Conservation (phyloP, 2,797 vertebrate species). For the Selene dorsalis region DNA sequence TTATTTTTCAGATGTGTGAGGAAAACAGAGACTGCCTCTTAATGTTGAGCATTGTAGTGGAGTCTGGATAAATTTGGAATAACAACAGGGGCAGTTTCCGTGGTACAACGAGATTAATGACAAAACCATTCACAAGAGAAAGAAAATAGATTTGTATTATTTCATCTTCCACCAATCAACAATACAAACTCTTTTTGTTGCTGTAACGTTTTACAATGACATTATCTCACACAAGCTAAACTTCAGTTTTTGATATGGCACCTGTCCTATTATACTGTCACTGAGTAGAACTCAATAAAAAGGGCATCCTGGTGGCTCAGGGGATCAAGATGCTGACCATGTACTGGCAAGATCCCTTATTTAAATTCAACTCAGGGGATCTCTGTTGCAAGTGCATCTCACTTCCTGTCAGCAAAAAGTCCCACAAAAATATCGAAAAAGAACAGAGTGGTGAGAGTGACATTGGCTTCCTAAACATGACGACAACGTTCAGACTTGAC, state of each 20-base stretch:
- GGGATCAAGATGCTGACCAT: conserved; percentile 3
- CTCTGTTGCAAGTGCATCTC: conserved; percentile 1
- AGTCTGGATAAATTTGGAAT: conserved; percentile 2
- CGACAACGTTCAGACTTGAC: neutral
- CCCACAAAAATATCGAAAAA: neutral
- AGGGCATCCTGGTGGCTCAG: neutral
- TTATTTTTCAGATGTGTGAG: neutral
- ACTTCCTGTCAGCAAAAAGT: neutral
- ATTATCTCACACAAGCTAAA: conserved; percentile 6
- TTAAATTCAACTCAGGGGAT: neutral
- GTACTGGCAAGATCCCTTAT: neutral
- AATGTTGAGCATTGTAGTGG: neutral
- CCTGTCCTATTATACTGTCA: conserved; percentile 1
- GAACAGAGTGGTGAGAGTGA: too few relatives aligned
- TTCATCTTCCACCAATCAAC: neutral
- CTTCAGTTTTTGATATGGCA: neutral
- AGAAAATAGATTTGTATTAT: neutral
- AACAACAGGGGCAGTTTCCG: neutral
- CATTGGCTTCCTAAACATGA: neutral
- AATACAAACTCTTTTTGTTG: neutral
- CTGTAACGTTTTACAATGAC: neutral
- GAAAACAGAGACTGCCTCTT: neutral
- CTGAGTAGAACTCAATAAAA: conserved; percentile 21
- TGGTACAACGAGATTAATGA: neutral
- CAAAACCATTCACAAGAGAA: neutral